A percentile compares a stretch with the other conserved stretches of the same genome.
These are phyloP conservation scores for Mesocricetus auratus DNA, from an alignment of 2,113 vertebrate genomes.

Conservation along the genomic window DNA sequence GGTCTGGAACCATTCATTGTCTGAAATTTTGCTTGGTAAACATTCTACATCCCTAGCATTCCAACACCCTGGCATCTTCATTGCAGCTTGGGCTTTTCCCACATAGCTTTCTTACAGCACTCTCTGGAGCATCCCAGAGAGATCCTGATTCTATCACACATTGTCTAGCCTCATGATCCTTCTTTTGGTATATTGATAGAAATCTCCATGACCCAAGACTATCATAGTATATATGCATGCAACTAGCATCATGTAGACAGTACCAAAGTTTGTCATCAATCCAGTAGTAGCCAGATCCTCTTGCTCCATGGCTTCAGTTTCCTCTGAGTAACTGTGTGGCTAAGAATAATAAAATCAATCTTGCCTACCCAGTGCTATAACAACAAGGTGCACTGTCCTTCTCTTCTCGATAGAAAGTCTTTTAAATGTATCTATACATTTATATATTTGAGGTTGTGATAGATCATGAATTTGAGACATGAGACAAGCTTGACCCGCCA, in stretches of 20 bases:
- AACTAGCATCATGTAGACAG: not conserved
- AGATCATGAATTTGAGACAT: not conserved
- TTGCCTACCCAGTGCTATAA: not conserved
- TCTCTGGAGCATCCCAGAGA: not conserved
- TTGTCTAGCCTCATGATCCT: not conserved
- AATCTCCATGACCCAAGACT: not conserved
- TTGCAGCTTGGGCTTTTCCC: not conserved
- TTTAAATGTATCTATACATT: not conserved
- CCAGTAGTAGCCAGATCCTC: not conserved
- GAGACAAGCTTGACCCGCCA: not conserved
- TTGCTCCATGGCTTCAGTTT: not conserved
- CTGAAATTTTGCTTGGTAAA: not conserved
- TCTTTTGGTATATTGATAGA: not conserved
- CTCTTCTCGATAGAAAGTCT: not conserved
- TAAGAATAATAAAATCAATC: not conserved
- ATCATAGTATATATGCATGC: not conserved
- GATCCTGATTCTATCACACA: not conserved
- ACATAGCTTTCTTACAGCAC: not conserved
- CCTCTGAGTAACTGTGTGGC: not conserved
- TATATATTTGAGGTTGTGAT: not conserved
- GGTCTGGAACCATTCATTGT: not conserved
- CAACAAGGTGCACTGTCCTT: not conserved
- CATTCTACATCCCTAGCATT: not conserved
- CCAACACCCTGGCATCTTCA: not conserved
- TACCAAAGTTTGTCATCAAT: not conserved